Evolutionary conservation across 2,888 invertebrate species (phyloP).

Genomic region (Lycia hirtaria): DNA sequence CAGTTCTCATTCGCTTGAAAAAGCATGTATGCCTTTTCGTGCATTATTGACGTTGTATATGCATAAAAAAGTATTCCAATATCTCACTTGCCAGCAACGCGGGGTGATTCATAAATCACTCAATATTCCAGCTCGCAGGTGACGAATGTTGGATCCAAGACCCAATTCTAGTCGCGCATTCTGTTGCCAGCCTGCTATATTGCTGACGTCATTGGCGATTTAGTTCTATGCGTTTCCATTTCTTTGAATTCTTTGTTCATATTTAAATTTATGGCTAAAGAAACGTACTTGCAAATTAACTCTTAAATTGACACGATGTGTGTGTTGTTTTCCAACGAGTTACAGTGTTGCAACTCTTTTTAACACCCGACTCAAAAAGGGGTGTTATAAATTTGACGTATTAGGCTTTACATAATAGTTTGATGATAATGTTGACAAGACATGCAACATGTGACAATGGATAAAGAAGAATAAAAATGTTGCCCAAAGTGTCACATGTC

Average conservation of each 20-base stretch:
- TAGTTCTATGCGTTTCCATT: slow-evolving; percentile 7
- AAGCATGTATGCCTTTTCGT: slow-evolving; percentile 3
- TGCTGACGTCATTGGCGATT: slow-evolving; percentile 11
- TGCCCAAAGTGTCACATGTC: too few species aligned
- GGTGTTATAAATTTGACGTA: too few species aligned
- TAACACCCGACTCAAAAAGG: too few species aligned
- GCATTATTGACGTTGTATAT: slow-evolving; percentile 26
- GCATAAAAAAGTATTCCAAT: slow-evolving; percentile 30
- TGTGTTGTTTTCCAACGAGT: too few species aligned
- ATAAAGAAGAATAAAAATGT: too few species aligned
- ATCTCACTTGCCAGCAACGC: slow-evolving; percentile 20
- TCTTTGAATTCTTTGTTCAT: neutral
- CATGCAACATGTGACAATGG: too few species aligned
- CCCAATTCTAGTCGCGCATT: slow-evolving; percentile 20
- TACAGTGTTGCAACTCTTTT: too few species aligned
- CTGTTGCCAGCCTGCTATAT: neutral
- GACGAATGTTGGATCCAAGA: slow-evolving; percentile 29
- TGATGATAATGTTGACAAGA: too few species aligned
- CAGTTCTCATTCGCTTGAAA: neutral
- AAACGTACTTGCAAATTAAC: too few species aligned
- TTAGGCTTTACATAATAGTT: too few species aligned
- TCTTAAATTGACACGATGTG: neutral
- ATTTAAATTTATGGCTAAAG: slow-evolving; percentile 1
- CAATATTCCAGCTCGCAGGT: slow-evolving; percentile 27
- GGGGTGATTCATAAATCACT: slow-evolving; percentile 30